phyloP scores from a whole-genome alignment of 2,113 vertebrate genomes.

The Eurystomus gularis region DNA sequence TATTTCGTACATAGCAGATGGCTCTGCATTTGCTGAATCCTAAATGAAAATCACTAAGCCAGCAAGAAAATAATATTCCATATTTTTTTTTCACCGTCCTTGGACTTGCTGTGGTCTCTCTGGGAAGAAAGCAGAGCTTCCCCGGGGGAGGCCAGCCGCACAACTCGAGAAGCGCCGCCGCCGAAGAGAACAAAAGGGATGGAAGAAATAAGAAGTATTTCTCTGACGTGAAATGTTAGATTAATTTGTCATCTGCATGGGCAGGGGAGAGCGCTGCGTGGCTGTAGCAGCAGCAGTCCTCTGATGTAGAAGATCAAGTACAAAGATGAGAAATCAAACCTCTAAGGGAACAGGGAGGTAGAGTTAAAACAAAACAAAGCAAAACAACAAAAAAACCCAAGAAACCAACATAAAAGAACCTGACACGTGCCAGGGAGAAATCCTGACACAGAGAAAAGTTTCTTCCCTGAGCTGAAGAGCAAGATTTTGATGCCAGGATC shows the following conservation, averaged over 20 bases:
- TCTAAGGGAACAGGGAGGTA: neutral
- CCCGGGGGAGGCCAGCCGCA: neutral
- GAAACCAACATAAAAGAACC: neutral
- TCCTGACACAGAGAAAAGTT: neutral
- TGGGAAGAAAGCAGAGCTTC: conserved; percentile 12
- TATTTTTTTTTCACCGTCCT: conserved; percentile 25
- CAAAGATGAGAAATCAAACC: neutral
- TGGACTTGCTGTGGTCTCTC: neutral
- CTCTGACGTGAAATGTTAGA: neutral
- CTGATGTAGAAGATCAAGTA: conserved; percentile 13
- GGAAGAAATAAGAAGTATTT: neutral
- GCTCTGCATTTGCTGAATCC: conserved; percentile 56
- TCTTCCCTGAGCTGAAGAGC: neutral
- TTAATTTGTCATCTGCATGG: conserved; percentile 23
- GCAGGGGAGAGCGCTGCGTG: neutral
- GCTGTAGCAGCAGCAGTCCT: neutral
- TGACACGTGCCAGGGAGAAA: neutral
- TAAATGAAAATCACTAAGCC: conserved; percentile 53
- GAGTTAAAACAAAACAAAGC: neutral
- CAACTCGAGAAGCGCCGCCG: neutral
- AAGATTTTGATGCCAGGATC: neutral
- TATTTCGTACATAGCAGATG: conserved; percentile 54
- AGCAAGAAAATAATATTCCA: conserved; percentile 54
- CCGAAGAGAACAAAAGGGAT: neutral
- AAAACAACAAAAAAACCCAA: too few relatives aligned